Evolutionary conservation across 2,797 vertebrate genomes (phyloP).

Genomic region (Gymnoscopelus microlampas): DNA sequence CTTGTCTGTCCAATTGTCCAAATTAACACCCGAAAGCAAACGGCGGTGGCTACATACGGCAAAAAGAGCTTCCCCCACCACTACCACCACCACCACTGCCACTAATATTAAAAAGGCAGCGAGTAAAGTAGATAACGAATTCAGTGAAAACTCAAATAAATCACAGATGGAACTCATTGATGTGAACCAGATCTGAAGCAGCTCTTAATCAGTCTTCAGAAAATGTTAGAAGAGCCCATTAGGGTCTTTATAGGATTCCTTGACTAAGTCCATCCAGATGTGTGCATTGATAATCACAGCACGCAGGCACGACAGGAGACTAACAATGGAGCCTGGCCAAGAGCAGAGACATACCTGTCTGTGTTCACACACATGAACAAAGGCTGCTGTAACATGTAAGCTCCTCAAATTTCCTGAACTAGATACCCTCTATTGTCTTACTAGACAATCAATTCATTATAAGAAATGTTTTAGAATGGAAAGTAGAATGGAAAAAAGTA

Average conservation of each 20-base stretch:
- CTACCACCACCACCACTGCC: neutral
- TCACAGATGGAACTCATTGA: slow-evolving; percentile 77
- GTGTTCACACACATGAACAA: slow-evolving; percentile 44
- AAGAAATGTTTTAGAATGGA: neutral
- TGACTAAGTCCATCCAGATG: slow-evolving; percentile 80
- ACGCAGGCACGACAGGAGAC: slow-evolving; percentile 67
- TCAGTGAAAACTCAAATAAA: slow-evolving; percentile 63
- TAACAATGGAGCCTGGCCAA: slow-evolving; percentile 49
- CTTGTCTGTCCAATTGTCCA: slow-evolving; percentile 31
- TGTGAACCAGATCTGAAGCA: slow-evolving; percentile 72
- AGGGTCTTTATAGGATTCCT: slow-evolving; percentile 80
- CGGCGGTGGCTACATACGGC: slow-evolving; percentile 12
- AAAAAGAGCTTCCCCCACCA: slow-evolving; percentile 3
- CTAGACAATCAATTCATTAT: slow-evolving; percentile 2
- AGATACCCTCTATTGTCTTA: slow-evolving; percentile 9
- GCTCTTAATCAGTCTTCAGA: slow-evolving; percentile 78
- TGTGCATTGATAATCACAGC: slow-evolving; percentile 74
- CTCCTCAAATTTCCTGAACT: slow-evolving; percentile 24
- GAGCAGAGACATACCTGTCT: slow-evolving; percentile 47
- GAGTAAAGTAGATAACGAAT: slow-evolving; percentile 55
- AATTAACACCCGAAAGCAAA: slow-evolving; percentile 34
- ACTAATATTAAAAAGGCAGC: slow-evolving; percentile 35
- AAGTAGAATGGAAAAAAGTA: too few relatives aligned
- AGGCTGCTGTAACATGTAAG: slow-evolving; percentile 17
- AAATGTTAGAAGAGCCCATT: slow-evolving; percentile 75